These are phyloP conservation scores for Sylvietta virens DNA, from an alignment of 2,113 vertebrate genomes.

Conservation along the genomic window DNA sequence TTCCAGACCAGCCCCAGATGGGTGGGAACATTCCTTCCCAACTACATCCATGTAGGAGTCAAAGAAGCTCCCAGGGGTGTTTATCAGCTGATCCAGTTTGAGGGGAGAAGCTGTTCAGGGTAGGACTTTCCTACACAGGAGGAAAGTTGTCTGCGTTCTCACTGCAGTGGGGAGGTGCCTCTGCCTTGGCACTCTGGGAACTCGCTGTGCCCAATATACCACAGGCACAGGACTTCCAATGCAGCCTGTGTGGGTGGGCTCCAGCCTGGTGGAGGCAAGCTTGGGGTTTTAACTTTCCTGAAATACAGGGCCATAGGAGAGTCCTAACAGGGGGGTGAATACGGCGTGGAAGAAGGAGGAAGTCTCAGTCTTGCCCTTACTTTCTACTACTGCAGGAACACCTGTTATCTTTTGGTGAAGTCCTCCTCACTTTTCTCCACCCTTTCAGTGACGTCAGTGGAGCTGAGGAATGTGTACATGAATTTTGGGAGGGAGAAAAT, in stretches of 20 bases:
- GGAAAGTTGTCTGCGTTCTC: background rate
- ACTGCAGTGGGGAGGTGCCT: no score
- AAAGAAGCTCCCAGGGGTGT: background rate
- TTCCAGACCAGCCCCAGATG: background rate
- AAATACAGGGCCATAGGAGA: background rate
- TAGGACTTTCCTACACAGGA: background rate
- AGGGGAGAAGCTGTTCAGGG: background rate
- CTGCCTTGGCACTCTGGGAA: background rate
- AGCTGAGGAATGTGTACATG: background rate
- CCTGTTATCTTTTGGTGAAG: background rate
- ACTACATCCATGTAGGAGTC: background rate
- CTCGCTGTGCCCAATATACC: fast-evolving
- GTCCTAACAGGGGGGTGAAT: background rate
- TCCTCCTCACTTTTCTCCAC: background rate
- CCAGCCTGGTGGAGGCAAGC: background rate
- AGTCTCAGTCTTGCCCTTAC: background rate
- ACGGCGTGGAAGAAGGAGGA: background rate
- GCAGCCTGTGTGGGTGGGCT: background rate
- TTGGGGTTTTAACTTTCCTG: background rate
- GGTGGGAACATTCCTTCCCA: background rate
- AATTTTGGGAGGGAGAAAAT: background rate
- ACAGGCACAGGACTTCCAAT: fast-evolving
- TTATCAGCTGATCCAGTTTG: background rate
- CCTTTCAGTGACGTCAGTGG: background rate
- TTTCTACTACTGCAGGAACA: background rate